Evolutionary conservation across 1,140 invertebrate genomes (phyloP), one percentile per base, ranked within the genome.

Genomic region (Caenorhabditis tropicalis): DNA sequence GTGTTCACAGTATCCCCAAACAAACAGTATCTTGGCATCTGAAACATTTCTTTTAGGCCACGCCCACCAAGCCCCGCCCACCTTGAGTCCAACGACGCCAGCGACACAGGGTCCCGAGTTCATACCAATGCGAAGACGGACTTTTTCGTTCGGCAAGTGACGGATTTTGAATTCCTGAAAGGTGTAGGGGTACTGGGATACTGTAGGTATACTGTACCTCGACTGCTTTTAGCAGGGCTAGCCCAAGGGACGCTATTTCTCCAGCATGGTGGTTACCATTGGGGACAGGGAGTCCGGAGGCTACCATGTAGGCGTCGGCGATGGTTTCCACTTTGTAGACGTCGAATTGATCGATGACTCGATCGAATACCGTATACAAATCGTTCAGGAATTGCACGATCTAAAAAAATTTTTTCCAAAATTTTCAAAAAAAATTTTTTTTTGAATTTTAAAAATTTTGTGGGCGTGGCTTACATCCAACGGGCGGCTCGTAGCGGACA

Each of bases 331-430:
- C 96, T 94, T 99, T 99, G 91, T 98, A 98, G 9, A 98, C 96
- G 92, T 98, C 96, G 88, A 96, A 98, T 87, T 96, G 94, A 90
- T 96, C 96, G 85, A 98, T 96, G 86, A 97, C 96, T 0, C 95
- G 95, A 92, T 99, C 97, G 90, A 98, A 98, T 85, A 95, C 95
- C 7, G 96, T 97, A 92, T 98, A 98, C 10, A 98, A 93, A 91
- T 98, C 96, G 92, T 98, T 98, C 5, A 98, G 94, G 1, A 98
- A 93, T 91, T 96, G 95, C 0, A 98, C 96, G 33, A 98, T 96
- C 93, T 94, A 58, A 24, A 86, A 49, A 21, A 24, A 15, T 16
- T 39, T 3, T 6, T 5, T 21, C 0, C 3, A 39, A 21, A 16
- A 48, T n/a, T n/a, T 33, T 31, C n/a, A 39, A 36, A 1, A 1